Evolutionary conservation across 2,888 invertebrate genomes (phyloP).

Genomic region (Hydriomena furcata): DNA sequence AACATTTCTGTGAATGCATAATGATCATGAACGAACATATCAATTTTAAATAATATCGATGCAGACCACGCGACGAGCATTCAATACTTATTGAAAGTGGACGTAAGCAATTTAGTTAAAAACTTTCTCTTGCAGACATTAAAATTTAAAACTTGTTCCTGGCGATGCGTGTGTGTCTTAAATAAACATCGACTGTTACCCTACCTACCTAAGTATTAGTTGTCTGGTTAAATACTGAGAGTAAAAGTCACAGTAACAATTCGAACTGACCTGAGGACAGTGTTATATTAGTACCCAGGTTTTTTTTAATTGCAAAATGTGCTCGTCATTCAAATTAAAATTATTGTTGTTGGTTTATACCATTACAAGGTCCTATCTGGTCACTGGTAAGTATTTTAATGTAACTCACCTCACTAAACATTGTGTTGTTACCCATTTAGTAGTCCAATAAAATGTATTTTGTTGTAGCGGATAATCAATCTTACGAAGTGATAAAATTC

Average conservation of each 20-base stretch:
- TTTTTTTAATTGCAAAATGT: constrained; percentile 38
- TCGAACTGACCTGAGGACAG: constrained; percentile 58
- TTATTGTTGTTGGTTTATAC: constrained; percentile 40
- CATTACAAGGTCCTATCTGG: constrained; percentile 34
- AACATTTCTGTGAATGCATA: constrained; percentile 8
- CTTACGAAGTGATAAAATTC: constrained; percentile 63
- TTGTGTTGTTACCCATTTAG: background rate
- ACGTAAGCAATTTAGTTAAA: constrained; percentile 52
- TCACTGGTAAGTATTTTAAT: constrained; percentile 47
- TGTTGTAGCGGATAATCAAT: constrained; percentile 44
- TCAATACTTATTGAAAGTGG: constrained; percentile 59
- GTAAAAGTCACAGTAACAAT: constrained; percentile 62
- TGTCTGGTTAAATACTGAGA: constrained; percentile 71
- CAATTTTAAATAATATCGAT: constrained; percentile 26
- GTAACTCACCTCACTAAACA: background rate
- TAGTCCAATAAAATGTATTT: constrained; percentile 6
- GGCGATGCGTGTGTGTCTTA: constrained; percentile 57
- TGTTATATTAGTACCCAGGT: constrained; percentile 35
- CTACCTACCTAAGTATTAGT: constrained; percentile 3
- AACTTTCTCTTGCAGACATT: constrained; percentile 75
- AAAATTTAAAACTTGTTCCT: constrained; percentile 81
- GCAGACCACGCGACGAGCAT: constrained; percentile 61
- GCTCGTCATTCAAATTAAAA: constrained; percentile 33
- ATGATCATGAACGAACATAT: constrained; percentile 20
- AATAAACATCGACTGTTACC: constrained; percentile 61